Base-by-base conservation (phyloP, 1,140 invertebrate species). In the Drosophila murphyi region DNA sequence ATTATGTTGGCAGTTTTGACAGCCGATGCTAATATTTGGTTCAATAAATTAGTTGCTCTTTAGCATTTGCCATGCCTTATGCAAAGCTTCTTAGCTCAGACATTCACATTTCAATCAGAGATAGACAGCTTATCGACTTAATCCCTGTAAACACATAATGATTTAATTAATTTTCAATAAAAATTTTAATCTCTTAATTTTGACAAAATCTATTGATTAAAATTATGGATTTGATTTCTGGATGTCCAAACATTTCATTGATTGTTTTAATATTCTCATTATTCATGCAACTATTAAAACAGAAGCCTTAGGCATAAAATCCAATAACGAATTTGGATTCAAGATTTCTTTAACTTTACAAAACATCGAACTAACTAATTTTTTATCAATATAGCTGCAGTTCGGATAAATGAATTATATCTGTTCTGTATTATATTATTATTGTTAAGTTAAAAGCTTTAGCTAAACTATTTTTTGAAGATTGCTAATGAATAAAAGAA, bases 21-120 rank as follows among this genome's bases (percentile, higher is more conserved):
- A 73, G 64, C 41, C 56, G 35, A 69, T 73, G 64, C 64, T 61
- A 73, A 73, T 73, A 54, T 69, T 55, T 73, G 71, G 64, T 64
- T 64, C 56, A 73, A 69, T 73, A 73, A 73, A 69, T 73, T 73
- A 73, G 48, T 31, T 56, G 50, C 34, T 73, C 39, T 68, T 73
- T 69, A 68, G 64, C 32, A 47, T 69, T 34, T 52, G 47, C 10
- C 69, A 35, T 32, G 64, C 71, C 68, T 73, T 68, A 73, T 73
- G 71, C 71, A 68, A 73, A 73, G 50, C 52, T 31, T 3, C 5
- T 35, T 29, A 32, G 7, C 8, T 32, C 20, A n/a, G 28, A 35
- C 41, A 47, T 12, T 52, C 7, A 20, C 20, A 34, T 7, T 8
- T 10, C 7, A 39, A 3, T 32, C n/a, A 60, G 29, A 29, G 37